phyloP scores from a whole-genome alignment of 2,113 vertebrate species.

The Climacteris rufus region DNA sequence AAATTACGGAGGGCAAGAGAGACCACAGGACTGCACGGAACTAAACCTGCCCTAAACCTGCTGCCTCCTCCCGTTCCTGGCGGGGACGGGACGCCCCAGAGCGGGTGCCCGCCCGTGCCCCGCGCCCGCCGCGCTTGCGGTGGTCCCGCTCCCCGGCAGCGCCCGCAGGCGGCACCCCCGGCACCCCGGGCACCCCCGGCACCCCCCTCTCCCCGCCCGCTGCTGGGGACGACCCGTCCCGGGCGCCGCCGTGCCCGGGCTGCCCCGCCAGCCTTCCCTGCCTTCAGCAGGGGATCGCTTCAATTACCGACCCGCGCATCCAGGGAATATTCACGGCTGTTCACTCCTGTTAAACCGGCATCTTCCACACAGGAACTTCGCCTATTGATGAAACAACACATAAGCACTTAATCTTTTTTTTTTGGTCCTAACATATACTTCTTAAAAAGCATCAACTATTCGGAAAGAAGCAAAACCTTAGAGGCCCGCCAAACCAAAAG shows the following conservation, averaged over 20 bases:
- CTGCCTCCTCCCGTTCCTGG: not conserved
- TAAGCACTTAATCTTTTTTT: not conserved
- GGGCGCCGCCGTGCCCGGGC: not conserved
- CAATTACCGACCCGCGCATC: not conserved
- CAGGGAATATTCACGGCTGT: not conserved
- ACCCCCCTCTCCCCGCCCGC: not conserved
- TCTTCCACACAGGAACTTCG: not conserved
- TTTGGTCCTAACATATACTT: accelerated
- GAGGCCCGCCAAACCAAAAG: too few species aligned
- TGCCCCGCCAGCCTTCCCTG: not conserved
- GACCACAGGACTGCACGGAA: not conserved
- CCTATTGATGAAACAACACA: not conserved
- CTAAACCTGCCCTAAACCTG: not conserved
- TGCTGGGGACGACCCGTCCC: not conserved
- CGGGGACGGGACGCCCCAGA: accelerated
- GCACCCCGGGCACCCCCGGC: not conserved
- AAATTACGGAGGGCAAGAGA: not conserved
- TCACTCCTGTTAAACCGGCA: not conserved
- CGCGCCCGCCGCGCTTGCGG: not conserved
- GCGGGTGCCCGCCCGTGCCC: too few species aligned
- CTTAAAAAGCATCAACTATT: not conserved
- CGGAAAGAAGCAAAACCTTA: not conserved
- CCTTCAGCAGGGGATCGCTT: not conserved
- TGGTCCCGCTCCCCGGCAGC: not conserved
- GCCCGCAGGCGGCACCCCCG: not conserved